These are phyloP conservation scores for Chondrilla cf. caribensis DNA, from an alignment of 37 sponge, comb jelly and placozoan genomes.

Conservation along the genomic window DNA sequence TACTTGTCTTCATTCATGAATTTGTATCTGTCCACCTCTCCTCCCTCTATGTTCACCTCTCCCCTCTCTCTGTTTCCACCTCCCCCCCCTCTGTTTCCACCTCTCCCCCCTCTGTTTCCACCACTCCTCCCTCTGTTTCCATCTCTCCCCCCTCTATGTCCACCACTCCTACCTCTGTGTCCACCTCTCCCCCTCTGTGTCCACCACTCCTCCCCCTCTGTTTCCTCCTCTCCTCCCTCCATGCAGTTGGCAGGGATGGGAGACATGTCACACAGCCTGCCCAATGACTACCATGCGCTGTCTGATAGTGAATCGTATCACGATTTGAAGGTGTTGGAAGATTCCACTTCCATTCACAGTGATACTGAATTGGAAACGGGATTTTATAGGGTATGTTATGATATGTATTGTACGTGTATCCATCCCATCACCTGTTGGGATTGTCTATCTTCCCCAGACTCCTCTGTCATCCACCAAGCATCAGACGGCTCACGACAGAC, in stretches of 20 bases:
- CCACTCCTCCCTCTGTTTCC: neutral
- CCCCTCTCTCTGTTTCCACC: neutral
- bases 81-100: neutral
- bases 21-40: neutral
- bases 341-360: slow-evolving; percentile 19
- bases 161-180: neutral
- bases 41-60: neutral
- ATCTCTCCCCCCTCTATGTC: neutral
- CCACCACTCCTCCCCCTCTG: neutral
- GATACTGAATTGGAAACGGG: slow-evolving; percentile 26
- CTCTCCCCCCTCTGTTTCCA: neutral
- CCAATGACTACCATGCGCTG: neutral
- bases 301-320: slow-evolving; percentile 16
- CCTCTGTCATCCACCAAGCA: neutral
- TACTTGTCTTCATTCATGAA: neutral
- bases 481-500: neutral
- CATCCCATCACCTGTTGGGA: neutral
- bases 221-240: neutral
- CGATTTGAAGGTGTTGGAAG: neutral
- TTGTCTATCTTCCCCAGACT: no score
- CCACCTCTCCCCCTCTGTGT: neutral
- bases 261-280: neutral
- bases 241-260: no score
- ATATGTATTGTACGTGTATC: neutral
- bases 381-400: neutral